A percentile compares a stretch with the other conserved stretches of the same genome.
These are phyloP conservation scores for Heliornis fulica DNA, from an alignment of 2,113 vertebrate genomes.

Conservation along the genomic window DNA sequence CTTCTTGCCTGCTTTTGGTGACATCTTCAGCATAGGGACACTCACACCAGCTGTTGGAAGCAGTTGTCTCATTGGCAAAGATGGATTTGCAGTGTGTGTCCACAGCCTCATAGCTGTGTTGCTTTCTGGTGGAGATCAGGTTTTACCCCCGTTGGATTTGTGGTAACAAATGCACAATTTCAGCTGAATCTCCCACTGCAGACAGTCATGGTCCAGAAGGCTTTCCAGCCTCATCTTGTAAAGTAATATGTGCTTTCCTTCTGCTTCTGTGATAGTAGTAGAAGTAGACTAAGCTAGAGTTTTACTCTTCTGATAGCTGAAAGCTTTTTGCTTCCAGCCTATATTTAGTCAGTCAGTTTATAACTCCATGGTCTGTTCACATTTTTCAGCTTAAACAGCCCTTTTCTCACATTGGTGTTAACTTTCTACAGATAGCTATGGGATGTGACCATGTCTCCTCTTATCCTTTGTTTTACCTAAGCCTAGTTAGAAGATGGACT, in stretches of 20 bases:
- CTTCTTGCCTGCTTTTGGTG: neutral
- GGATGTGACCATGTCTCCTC: neutral
- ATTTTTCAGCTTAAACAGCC: neutral
- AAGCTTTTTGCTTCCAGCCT: neutral
- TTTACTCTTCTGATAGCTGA: neutral
- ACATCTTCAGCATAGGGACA: neutral
- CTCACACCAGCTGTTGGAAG: neutral
- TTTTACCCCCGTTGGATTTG: neutral
- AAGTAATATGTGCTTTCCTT: accelerated
- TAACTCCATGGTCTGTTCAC: neutral
- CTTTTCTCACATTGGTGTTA: neutral
- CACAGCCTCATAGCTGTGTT: neutral
- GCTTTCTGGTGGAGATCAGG: neutral
- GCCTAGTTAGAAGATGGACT: accelerated
- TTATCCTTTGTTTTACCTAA: neutral
- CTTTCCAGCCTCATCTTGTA: neutral
- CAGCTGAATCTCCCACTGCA: neutral
- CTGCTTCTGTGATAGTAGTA: neutral
- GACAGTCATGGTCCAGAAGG: neutral
- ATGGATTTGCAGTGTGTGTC: neutral
- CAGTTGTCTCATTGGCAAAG: neutral
- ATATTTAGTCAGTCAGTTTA: neutral
- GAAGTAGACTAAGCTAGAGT: neutral
- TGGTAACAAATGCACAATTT: neutral
- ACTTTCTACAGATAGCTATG: neutral